Percentiles rank a stretch among this genome's conserved stretches.
Conservation (phyloP, 92 coral and sea anemone genomes). For the Zoanthus sociatus region DNA sequence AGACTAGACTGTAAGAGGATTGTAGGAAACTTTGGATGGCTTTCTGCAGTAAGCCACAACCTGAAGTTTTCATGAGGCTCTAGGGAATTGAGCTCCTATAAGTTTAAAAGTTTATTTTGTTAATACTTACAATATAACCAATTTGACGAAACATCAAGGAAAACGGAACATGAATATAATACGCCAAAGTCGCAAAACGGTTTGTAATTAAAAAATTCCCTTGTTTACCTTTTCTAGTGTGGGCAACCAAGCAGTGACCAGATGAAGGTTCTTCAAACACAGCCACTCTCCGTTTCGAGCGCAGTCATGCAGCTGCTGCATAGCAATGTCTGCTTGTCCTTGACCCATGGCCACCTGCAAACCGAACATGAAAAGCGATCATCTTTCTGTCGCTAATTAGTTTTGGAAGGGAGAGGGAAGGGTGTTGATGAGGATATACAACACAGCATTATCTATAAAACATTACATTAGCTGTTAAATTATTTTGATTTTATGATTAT, state of each 20-base stretch:
- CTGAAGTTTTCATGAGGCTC: constrained; percentile 97
- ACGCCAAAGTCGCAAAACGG: neutral
- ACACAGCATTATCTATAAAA: too few species aligned
- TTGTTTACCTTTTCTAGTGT: constrained; percentile 85
- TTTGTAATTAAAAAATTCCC: neutral
- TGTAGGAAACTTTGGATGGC: constrained; percentile 97
- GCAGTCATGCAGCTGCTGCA: constrained; percentile 96
- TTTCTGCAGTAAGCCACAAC: constrained; percentile 96
- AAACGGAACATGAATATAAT: too few species aligned
- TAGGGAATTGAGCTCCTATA: constrained; percentile 89
- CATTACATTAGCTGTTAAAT: too few species aligned
- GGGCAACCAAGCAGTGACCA: constrained; percentile 97
- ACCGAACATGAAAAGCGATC: neutral
- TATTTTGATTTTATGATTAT: too few species aligned
- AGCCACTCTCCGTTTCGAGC: constrained; percentile 99
- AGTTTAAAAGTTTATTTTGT: neutral
- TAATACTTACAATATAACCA: neutral
- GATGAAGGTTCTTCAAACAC: constrained; percentile 96
- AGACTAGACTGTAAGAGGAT: constrained; percentile 94
- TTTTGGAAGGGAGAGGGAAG: too few species aligned
- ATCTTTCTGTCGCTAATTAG: neutral
- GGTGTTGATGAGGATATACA: too few species aligned
- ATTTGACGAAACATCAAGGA: too few species aligned
- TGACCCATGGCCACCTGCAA: constrained; percentile 99
- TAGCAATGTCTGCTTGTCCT: constrained; percentile 98